Evolutionary conservation across 2,797 vertebrate genomes (phyloP).

Genomic region (Sebastolobus altivelis): DNA sequence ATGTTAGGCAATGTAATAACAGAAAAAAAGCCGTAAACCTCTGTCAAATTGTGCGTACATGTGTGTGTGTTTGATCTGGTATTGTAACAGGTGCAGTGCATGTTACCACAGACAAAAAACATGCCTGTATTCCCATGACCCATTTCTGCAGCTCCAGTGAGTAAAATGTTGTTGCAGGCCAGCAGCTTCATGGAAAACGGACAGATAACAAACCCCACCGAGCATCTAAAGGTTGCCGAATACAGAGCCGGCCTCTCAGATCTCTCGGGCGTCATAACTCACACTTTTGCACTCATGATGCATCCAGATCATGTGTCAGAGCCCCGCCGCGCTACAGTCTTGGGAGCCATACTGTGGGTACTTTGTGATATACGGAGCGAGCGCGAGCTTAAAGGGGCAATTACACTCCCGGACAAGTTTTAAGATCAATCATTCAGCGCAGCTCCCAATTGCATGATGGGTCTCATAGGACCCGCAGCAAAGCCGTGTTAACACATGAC

Average conservation of each 20-base stretch:
- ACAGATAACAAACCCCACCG: conserved; percentile 58
- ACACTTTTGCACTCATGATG: conserved; percentile 52
- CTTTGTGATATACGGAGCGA: conserved; percentile 38
- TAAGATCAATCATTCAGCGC: conserved; percentile 66
- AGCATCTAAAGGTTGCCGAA: conserved; percentile 47
- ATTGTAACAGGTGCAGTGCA: conserved; percentile 60
- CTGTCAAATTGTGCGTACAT: not conserved
- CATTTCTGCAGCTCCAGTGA: conserved; percentile 27
- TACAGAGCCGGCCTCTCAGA: conserved; percentile 43
- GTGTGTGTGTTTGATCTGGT: conserved; percentile 50
- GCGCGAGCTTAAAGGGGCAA: conserved; percentile 51
- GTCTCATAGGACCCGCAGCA: conserved; percentile 60
- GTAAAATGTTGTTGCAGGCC: conserved; percentile 19
- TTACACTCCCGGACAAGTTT: conserved; percentile 68
- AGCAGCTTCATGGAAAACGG: conserved; percentile 35
- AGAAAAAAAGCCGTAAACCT: conserved; percentile 13
- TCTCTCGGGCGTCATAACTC: conserved; percentile 59
- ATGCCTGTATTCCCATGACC: conserved; percentile 58
- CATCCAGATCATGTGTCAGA: conserved; percentile 62
- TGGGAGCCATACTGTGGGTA: conserved; percentile 24
- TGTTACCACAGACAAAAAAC: conserved; percentile 17
- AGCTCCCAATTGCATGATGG: conserved; percentile 56
- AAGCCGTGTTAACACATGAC: conserved; percentile 64
- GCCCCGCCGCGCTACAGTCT: conserved; percentile 37
- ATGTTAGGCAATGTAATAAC: conserved; percentile 20